phyloP scores from a whole-genome alignment of 2,113 vertebrate species.

The Caloenas nicobarica region DNA sequence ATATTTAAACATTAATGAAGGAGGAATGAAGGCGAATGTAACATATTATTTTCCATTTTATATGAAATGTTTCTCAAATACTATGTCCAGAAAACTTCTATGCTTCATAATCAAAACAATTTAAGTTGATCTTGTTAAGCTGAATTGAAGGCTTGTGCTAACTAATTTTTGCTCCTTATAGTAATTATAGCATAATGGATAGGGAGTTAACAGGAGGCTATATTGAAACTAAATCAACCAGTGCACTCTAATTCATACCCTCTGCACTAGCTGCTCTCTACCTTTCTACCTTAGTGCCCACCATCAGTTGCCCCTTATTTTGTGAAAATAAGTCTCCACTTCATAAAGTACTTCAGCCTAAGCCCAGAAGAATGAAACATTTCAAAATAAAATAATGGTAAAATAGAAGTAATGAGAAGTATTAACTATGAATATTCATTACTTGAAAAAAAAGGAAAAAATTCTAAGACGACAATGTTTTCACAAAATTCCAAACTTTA shows the following conservation, averaged over 20 bases:
- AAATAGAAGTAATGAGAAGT: not conserved
- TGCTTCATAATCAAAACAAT: not conserved
- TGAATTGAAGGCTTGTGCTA: not conserved
- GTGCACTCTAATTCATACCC: not conserved
- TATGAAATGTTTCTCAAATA: not conserved
- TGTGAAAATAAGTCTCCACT: not conserved
- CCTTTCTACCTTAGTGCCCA: not conserved
- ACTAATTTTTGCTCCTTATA: not conserved
- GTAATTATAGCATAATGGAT: not conserved
- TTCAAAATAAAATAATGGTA: not conserved
- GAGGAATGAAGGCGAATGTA: not conserved
- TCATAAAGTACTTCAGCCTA: not conserved
- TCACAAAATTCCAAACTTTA: not conserved
- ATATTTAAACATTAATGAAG: not conserved
- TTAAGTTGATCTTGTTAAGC: not conserved
- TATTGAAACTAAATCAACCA: not conserved
- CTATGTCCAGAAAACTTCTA: not conserved
- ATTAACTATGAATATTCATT: not conserved
- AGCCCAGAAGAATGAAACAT: not conserved
- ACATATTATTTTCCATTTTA: accelerated
- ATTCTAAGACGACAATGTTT: not conserved
- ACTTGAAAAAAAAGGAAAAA: not conserved
- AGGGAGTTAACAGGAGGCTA: not conserved
- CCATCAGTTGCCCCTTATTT: not conserved
- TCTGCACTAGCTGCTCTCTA: not conserved